Evolutionary conservation across 64 coral and sea anemone genomes (phyloP), one percentile per base, ranked within the genome.

Genomic region (Montipora capricornis): DNA sequence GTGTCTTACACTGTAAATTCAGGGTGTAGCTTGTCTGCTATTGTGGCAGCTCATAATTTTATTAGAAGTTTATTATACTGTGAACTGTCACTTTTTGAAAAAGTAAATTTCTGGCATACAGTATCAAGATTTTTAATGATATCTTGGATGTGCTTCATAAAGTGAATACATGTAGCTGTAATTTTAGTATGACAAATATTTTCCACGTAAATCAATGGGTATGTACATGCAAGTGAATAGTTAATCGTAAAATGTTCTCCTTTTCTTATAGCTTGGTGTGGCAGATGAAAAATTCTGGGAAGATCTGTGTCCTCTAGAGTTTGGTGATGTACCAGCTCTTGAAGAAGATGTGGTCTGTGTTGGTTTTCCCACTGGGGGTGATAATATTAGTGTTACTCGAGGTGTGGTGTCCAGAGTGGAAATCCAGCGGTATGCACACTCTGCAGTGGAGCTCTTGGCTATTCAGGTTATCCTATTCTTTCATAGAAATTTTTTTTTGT

Each of bases 281-380:
- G 79, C 81, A 89, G 93, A 97, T 95, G 96, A 97, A 49, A 94
- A 91, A 47, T 97, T 97, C 89, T 97, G 96, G 96, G 93, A 97
- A 74, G 93, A 97, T 59, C 73, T 97, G 5, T 94, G 91, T 89
- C 96, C 96, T 47, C 83, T 97, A 76, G 82, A 93, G 14, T 97
- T 97, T 92, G 96, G 96, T 8, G 68, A 94, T 15, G 88, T 97
- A 16, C 96, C 96, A 69, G 90, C 91, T 9, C 85, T 97, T 16
- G 96, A 97, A 61, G 96, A 97, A 48, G 96, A 97, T 95, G 96
- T 97, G 48, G 96, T 97, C 14, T 97, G 96, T 80, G 96, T 97
- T 70, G 96, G 96, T 62, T 97, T 97, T 68, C 96, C 96, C 4
- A 97, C 96, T 69, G 96, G 96, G 55, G 96, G 96, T 70, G 96